Conservation (phyloP, 1,140 invertebrate species). For the Papilio aristodemus region DNA sequence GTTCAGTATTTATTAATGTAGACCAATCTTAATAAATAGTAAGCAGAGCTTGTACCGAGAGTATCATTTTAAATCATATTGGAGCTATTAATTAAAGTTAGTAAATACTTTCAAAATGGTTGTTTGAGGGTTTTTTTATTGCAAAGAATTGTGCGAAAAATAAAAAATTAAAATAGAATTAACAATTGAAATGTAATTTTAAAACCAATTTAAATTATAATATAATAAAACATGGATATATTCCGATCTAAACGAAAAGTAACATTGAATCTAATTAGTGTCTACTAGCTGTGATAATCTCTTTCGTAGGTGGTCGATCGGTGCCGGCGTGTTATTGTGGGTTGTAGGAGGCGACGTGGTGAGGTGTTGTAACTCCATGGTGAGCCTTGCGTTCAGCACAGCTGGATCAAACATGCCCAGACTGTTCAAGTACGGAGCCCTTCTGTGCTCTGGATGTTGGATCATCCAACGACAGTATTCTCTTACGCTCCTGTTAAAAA, state of each 20-base stretch:
- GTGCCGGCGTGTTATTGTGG: conserved; percentile 42
- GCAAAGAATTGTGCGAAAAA: too few relatives aligned
- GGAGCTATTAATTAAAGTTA: too few relatives aligned
- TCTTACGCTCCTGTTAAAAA: conserved; percentile 70
- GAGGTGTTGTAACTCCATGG: conserved; percentile 52
- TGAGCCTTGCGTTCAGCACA: conserved; percentile 63
- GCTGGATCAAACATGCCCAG: conserved; percentile 70
- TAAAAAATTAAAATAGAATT: too few relatives aligned
- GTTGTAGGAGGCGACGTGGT: conserved; percentile 31
- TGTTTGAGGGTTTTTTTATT: too few relatives aligned
- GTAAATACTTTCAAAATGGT: too few relatives aligned
- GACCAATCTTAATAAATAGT: too few relatives aligned
- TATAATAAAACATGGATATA: too few relatives aligned
- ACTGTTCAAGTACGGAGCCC: conserved; percentile 71
- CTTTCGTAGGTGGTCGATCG: conserved; percentile 58
- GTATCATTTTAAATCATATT: too few relatives aligned
- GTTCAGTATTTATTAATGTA: too few relatives aligned
- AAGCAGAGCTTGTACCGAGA: too few relatives aligned
- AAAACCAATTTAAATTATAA: too few relatives aligned
- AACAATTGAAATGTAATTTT: too few relatives aligned
- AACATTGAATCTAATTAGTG: conserved; percentile 29
- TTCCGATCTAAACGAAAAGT: neutral
- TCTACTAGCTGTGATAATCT: conserved; percentile 56
- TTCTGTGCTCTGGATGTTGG: conserved; percentile 71
- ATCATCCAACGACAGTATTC: conserved; percentile 80